Base-by-base conservation (phyloP, 2,888 invertebrate species). In the Ypsolopha sequella region DNA sequence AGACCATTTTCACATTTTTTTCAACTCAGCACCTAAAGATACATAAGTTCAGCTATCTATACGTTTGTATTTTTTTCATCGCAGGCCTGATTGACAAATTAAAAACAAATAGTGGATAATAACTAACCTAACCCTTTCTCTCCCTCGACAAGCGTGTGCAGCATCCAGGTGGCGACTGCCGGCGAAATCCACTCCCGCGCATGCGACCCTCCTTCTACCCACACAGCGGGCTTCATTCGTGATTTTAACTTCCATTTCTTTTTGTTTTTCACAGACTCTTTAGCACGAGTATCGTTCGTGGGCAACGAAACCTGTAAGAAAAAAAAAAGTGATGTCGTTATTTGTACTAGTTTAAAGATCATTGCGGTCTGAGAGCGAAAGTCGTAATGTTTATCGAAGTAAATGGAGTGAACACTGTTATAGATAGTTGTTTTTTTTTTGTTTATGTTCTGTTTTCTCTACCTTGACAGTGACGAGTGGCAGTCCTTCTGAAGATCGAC, bases 151-250 rank as follows among this genome's bases (percentile, higher is more conserved):
- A 93, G 72, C 52, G 92, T 89, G 56, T 89, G 90, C 53, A 92
- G 76, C 62, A 92, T 91, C 89, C 91, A 93, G 14, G 92, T 91
- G 41, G 92, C 90, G 0, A 92, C 91, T 0, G 95, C 93, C 0
- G 93, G 92, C 1, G 93, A 89, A 59, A 95, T 93, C 95, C 95
- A 95, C 75, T 95, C 95, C 60, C 91, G 73, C 1, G 91, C 92
- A 63, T 93, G 92, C 54, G 89, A 82, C 0, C 95, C 95, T 8
- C 92, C 94, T 64, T 95, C 95, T 36, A 96, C 87, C 90, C 95
- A 95, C 41, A 95, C 90, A 0, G 91, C 91, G 4, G 92, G 92
- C 58, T 93, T 93, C 61, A 84, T 74, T 50, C 70, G 73, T 6
- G 87, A 84, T 2, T 73, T 74, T 49, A 87, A 60, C 55, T 80